Base-by-base conservation (phyloP, 1,140 invertebrate genomes). In the Drosophila ficusphila region DNA sequence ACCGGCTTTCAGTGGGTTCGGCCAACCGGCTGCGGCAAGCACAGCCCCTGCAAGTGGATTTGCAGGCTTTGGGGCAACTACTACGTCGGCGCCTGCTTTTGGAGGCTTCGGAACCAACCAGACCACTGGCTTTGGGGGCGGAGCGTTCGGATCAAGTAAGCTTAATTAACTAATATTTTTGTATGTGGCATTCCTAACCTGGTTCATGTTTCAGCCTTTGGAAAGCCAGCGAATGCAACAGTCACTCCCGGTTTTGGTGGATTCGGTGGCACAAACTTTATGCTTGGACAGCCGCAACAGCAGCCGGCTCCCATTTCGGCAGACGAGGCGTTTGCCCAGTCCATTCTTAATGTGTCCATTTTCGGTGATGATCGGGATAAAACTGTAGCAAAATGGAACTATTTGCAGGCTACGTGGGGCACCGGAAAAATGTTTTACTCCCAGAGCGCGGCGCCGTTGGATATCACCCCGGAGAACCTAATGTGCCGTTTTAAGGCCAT, bases 401-500 rank as follows among this genome's bases (percentile, higher is more conserved):
- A 98, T 57, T 92, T 99, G 34, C 97, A 98, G 92, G 97, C 98
- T 1, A 95, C 96, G 71, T 99, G 98, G 97, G 98, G 98, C 2
- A 91, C 91, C 79, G 94, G 94, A 4, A 94, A 95, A 92, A 95
- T 96, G 3, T 97, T 95, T 88, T 98, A 97, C 90, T 94, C 94
- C 14, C 92, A 94, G 31, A 95, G 94, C 78, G 93, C 93, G 12
- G 92, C 92, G 0, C 95, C 95, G 2, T 94, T 98, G 11, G 95
- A 97, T 54, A 95, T 98, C 39, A 97, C 95, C 51, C 95, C 96
- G 51, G 95, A 98, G 70, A 99, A 98, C 92, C 96, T 97, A 2
- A 94, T 98, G 21, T 99, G 97, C 90, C 93, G 96, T 39, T 98
- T 99, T 83, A 99, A 98, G 93, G 96, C 97, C 2, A 96, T 99